phyloP scores from a whole-genome alignment of 2,888 invertebrate species.

The Lordiphosa fenestrarum region DNA sequence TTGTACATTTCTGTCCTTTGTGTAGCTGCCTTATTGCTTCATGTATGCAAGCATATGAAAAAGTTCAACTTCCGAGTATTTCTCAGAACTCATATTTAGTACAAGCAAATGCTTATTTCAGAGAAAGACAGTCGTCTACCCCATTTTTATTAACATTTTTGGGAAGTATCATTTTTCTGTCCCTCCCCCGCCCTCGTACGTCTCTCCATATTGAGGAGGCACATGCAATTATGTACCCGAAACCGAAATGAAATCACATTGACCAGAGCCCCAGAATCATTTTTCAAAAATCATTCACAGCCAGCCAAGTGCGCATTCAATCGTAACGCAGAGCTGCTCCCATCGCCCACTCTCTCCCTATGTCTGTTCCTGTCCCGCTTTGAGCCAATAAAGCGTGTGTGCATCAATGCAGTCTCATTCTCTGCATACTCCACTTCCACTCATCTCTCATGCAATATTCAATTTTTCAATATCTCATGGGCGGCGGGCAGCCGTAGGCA shows the following conservation, averaged over 20 bases:
- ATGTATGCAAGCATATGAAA: no score
- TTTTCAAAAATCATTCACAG: slow-evolving; percentile 73
- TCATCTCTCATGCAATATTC: slow-evolving; percentile 57
- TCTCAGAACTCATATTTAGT: no score
- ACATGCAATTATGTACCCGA: slow-evolving; percentile 67
- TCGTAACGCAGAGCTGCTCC: slow-evolving; percentile 34
- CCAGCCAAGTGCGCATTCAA: slow-evolving; percentile 66
- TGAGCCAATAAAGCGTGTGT: slow-evolving; percentile 57
- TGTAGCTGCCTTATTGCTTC: no score
- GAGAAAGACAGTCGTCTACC: no score
- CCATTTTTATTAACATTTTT: no score
- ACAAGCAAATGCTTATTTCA: no score
- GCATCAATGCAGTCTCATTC: slow-evolving; percentile 35
- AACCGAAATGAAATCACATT: slow-evolving; percentile 52
- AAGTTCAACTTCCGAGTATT: no score
- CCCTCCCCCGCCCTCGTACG: no score
- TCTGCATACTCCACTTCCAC: slow-evolving; percentile 16
- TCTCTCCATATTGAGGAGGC: slow-evolving; percentile 7
- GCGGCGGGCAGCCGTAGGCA: slow-evolving; percentile 24
- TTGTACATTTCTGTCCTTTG: no score
- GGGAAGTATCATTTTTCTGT: no score
- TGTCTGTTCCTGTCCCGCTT: slow-evolving; percentile 2
- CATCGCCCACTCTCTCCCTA: neutral
- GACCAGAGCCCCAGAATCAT: slow-evolving; percentile 41
- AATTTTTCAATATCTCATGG: slow-evolving; percentile 72